These are phyloP conservation scores for Neolamprologus ventralis DNA, from an alignment of 2,113 vertebrate species.

Conservation along the genomic window DNA sequence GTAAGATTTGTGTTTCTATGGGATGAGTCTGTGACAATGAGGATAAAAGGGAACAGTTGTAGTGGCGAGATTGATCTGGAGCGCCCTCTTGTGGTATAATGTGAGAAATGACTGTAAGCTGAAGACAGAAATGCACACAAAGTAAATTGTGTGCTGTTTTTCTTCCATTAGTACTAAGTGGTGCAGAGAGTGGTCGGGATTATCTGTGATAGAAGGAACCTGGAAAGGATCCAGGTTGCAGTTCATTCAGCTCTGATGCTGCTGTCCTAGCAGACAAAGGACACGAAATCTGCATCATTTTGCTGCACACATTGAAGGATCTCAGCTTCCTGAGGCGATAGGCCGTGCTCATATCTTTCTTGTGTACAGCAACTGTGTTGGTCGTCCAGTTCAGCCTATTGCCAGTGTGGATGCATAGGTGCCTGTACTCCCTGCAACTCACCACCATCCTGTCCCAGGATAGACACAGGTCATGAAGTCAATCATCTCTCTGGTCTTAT, in stretches of 20 bases:
- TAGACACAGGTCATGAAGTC: not conserved
- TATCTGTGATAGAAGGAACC: not conserved
- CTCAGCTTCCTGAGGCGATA: not conserved
- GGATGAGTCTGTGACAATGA: not conserved
- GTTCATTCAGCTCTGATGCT: not conserved
- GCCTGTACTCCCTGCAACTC: not conserved
- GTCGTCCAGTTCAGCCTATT: not conserved
- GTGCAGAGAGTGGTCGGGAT: not conserved
- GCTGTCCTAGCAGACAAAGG: not conserved
- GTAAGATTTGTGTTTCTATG: not conserved
- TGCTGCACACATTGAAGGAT: not conserved
- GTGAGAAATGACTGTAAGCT: not conserved
- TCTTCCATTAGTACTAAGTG: not conserved
- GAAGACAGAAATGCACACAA: not conserved
- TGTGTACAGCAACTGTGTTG: not conserved
- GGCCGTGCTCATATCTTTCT: not conserved
- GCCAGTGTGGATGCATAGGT: not conserved
- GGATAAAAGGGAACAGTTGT: not conserved
- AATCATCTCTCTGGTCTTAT: not conserved
- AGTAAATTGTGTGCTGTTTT: not conserved
- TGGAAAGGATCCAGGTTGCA: not conserved
- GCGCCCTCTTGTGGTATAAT: constrained; percentile 7
- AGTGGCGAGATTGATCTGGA: not conserved
- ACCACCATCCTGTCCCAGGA: not conserved
- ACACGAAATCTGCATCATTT: not conserved